Base-by-base conservation (phyloP, 1,140 invertebrate species). In the Mercenaria mercenaria region DNA sequence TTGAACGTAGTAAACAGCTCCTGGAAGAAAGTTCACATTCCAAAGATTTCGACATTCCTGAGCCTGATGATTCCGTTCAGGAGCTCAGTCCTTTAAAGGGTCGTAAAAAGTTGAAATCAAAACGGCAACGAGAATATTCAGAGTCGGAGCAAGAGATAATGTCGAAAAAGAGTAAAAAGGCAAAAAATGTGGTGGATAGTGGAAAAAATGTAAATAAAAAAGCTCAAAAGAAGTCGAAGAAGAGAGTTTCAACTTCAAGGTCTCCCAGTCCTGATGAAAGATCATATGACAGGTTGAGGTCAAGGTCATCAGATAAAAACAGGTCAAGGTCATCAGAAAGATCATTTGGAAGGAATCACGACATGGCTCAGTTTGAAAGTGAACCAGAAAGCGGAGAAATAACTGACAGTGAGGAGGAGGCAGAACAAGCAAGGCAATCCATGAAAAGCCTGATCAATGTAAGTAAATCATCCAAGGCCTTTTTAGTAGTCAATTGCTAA, bases 311-410 rank as follows among this genome's bases (percentile, higher is more conserved):
- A 18, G 61, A 79, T 8, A 88, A 61, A 72, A 67, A 23, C 29
- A 67, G 59, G 41, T 59, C 39, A 86, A 77, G 64, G 34, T 81
- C 59, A 29, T n/a, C 41, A 29, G 61, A 79, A 34, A 88, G 76
- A 26, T 89, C 77, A 72, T 34, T 89, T 26, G 76, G 67, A 56
- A 32, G 61, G n/a, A 88, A 81, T 56, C 92, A 93, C 61, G 91
- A 93, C 69, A 79, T 91, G 91, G 67, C 81, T 11, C 88, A 91
- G 15, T 93, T 93, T 91, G 91, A 93, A 29, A 93, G 92, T 90
- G 92, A 93, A 41, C 91, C 91, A 76, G 92, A 93, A 39, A 93
- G 92, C 86, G 92, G 92, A 0, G 92, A 93, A 67, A 89, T 91
- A 15, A 91, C 92, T 26, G 88, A 91, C 43, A 84, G 64, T 79